Base-by-base conservation (phyloP, 1,140 invertebrate genomes). In the Eriocheir sinensis region DNA sequence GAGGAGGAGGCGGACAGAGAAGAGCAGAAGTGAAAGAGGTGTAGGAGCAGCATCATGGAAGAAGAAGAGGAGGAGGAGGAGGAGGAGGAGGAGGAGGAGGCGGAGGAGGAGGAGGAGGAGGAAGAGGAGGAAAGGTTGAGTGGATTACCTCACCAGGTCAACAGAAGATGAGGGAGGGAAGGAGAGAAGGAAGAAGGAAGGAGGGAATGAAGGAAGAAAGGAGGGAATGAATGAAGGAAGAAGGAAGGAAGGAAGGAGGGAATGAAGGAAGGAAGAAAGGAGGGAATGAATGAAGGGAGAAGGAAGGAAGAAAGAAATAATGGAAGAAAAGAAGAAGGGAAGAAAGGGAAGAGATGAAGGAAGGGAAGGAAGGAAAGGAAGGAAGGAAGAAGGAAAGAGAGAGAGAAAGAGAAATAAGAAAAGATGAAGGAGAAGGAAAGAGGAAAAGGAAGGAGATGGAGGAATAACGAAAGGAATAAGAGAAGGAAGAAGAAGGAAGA, bases 361-460 rank as follows among this genome's bases (percentile, higher is more conserved):
- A n/a, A n/a, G n/a, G n/a, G n/a, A n/a, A n/a, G n/a, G n/a, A n/a
- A n/a, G n/a, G n/a, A n/a, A n/a, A n/a, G n/a, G n/a, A 3, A 3
- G 30, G 72, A 79, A 30, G n/a, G 21, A 81, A 81, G 80, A 81
- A 81, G 80, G 30, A 81, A n/a, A 81, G 30, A n/a, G 30, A 81
- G 80, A 81, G 30, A n/a, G 30, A 81, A n/a, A 81, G 30, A n/a
- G 30, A 81, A n/a, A 81, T 27, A n/a, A 81, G 38, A 34, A 40
- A 27, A 17, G 34, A 36, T 8, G 6, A 38, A 34, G 21, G 8
- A n/a, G 30, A 81, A n/a, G 12, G 38, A 36, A 88, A 40, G 40
- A 44, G 34, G 40, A 88, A 53, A 21, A 40, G 38, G 86, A 44
- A 88, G 32, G 27, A 40, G 2, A 27, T 17, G 41, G 6, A 15